Conservation (phyloP, 2,113 vertebrate genomes). For the Glaucomys volans region DNA sequence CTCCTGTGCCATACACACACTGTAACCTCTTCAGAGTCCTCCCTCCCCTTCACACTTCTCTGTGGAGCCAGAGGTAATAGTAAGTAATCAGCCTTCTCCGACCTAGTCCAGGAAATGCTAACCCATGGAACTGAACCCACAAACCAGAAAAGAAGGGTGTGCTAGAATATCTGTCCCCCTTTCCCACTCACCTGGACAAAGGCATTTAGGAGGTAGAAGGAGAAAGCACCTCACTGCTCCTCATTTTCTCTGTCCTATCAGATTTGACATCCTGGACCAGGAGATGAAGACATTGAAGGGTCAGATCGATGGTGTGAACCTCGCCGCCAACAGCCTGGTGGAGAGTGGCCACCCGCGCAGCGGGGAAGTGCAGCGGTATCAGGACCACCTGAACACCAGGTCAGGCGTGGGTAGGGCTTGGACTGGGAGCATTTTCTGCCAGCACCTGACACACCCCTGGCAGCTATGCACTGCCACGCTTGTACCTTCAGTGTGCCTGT, state of each 20-base stretch:
- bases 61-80: background rate
- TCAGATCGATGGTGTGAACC: conserved; percentile 92
- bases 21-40: background rate
- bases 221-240: background rate
- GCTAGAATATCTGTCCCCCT: background rate
- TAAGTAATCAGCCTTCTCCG: background rate
- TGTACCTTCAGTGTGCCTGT: background rate
- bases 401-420: conserved; percentile 68
- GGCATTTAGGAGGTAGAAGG: background rate
- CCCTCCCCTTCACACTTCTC: background rate
- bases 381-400: conserved; percentile 92
- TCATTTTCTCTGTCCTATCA: conserved; percentile 74
- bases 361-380: conserved; percentile 92
- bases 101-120: background rate
- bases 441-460: background rate
- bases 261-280: conserved; percentile 94
- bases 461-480: background rate
- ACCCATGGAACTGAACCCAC: background rate
- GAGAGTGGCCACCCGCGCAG: conserved; percentile 94
- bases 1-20: background rate
- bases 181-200: background rate
- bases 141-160: background rate
- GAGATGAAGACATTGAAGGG: conserved; percentile 93
- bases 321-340: conserved; percentile 91
- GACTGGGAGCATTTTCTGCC: background rate